Base-by-base conservation (phyloP, 2,888 invertebrate species). In the Parasteatoda lunata region DNA sequence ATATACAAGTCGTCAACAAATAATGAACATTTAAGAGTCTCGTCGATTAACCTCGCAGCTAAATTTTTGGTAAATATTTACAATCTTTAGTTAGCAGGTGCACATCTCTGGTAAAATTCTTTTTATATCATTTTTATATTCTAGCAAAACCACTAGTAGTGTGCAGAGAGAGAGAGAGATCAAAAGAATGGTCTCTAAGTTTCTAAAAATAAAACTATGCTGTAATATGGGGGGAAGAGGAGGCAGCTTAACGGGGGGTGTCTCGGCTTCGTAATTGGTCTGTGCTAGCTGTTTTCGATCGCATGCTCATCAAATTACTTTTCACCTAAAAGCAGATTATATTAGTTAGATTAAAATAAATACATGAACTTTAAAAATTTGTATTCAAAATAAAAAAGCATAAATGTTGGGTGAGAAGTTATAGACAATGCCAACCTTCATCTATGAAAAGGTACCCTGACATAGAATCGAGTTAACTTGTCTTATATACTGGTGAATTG, bases 281-380 rank as follows among this genome's bases (percentile, higher is more conserved):
- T 77, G 93, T 92, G 90, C 93, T 93, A 88, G 92, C 92, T 89
- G 92, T 93, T 89, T 92, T 91, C 87, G 92, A 91, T 89, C 92
- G 91, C 89, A 92, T 90, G 90, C 91, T 91, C 89, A 90, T 90
- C 73, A 88, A 83, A 69, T 90, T 90, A 77, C 89, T 90, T 90
- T 91, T 91, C 90, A 91, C 91, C 92, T 92, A 90, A 2, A 75
- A 59, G 49, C 49, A 47, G 6, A 30, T 30, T 30, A 30, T 30
- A 30, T 30, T 45, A 59, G 59, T n/a, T 3, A 59, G 11, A 59
- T 54, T 54, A 3, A 4, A 54, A 7, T 59, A 7, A 4, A 59
- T 59, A 59, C 7, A 4, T 30, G 2, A 30, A 30, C 30, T 30
- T 30, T 30, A 30, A 30, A 30, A 30, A 30, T 30, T 30, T 0